These are phyloP conservation scores for Drosophila nannoptera DNA, from an alignment of 1,140 invertebrate genomes.

Conservation along the genomic window DNA sequence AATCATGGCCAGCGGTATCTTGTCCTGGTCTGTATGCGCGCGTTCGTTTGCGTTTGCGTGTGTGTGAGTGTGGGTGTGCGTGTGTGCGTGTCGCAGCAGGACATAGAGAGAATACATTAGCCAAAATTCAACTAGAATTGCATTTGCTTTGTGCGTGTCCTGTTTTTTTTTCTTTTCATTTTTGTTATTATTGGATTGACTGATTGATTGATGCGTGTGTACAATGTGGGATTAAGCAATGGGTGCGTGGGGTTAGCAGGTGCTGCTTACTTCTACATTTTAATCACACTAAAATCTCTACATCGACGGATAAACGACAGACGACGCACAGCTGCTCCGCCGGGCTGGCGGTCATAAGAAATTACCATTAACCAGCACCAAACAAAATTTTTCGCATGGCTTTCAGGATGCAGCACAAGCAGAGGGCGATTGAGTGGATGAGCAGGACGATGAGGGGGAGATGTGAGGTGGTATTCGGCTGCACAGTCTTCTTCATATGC, in stretches of 20 bases:
- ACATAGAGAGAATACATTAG: constrained; percentile 18
- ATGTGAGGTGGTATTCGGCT: too few species aligned
- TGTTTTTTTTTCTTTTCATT: neutral
- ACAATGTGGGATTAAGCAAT: neutral
- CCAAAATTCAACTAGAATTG: neutral
- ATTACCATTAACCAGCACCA: constrained; percentile 41
- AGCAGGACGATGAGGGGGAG: neutral
- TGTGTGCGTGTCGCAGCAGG: constrained; percentile 4
- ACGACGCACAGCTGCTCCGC: constrained; percentile 22
- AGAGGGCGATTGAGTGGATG: constrained; percentile 16
- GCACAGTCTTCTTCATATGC: too few species aligned
- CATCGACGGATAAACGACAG: constrained; percentile 18
- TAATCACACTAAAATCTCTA: constrained; percentile 48
- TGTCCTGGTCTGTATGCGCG: constrained; percentile 86
- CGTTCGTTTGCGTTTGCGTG: too few species aligned
- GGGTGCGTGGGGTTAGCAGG: constrained; percentile 27
- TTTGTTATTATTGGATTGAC: constrained; percentile 1
- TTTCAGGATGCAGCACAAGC: constrained; percentile 33
- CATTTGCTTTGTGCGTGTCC: neutral
- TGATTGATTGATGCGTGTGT: constrained; percentile 3
- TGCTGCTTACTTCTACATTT: constrained; percentile 42
- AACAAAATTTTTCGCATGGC: neutral
- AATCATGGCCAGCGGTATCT: constrained; percentile 95
- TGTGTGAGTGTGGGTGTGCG: too few species aligned
- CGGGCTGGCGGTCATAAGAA: constrained; percentile 1